Evolutionary conservation across 2,113 vertebrate genomes (phyloP).

Genomic region (Ptilorrhoa leucosticta): DNA sequence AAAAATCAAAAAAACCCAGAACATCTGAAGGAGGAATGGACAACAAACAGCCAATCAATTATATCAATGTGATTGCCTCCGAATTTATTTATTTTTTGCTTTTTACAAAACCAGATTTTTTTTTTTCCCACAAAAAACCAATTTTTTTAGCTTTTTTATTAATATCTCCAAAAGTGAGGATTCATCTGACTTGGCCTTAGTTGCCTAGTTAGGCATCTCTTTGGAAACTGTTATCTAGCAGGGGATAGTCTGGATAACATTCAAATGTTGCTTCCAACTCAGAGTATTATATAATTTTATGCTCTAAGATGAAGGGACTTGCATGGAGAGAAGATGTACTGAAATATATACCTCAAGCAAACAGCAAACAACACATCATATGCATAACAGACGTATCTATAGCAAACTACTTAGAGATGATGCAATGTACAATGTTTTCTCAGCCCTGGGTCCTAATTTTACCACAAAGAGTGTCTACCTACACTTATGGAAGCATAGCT

Average conservation of each 20-base stretch:
- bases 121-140: neutral
- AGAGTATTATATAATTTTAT: neutral
- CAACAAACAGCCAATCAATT: neutral
- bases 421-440: neutral
- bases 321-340: neutral
- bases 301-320: neutral
- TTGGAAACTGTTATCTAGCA: neutral
- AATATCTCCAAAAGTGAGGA: fast-evolving
- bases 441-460: neutral
- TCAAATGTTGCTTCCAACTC: neutral
- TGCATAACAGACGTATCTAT: neutral
- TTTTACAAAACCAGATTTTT: fast-evolving
- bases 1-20: neutral
- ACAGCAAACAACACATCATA: neutral
- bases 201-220: neutral
- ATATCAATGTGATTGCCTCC: neutral
- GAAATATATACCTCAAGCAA: neutral
- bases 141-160: neutral
- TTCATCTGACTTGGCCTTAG: neutral
- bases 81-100: neutral
- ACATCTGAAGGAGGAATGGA: fast-evolving
- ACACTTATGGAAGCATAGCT: neutral
- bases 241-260: neutral
- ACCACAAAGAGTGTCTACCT: neutral
- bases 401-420: neutral